Base-by-base conservation (phyloP, 1,140 invertebrate species). In the Euwallacea fornicatus region DNA sequence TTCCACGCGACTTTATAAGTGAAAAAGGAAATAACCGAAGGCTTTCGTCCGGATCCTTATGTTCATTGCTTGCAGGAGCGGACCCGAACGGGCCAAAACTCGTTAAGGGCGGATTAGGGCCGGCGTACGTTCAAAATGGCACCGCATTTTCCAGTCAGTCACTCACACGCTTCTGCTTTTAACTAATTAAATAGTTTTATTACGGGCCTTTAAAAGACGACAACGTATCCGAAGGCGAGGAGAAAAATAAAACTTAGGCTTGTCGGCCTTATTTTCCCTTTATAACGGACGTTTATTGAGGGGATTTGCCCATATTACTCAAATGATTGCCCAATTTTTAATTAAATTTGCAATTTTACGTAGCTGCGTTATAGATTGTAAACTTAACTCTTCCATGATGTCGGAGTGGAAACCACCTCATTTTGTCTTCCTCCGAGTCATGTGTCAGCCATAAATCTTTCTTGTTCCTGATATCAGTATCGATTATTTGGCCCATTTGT, bases 401-500 rank as follows among this genome's bases (percentile, higher is more conserved):
- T 10, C 44, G 9, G 7, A 66, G 42, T 46, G 11, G 8, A 68
- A 61, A 43, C 46, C 53, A 64, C 43, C 53, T 66, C 69, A 71
- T 71, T 71, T 71, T 71, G 55, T 71, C 69, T 71, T 71, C 62
- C 47, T 66, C 54, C 56, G 55, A 66, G 69, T 74, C 69, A 71
- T 71, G 61, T 70, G 73, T 68, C 50, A 55, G 59, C 65, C 53
- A 76, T 76, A 76, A 76, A 77, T 76, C 75, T 71, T 66, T 65
- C 62, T 50, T 66, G 69, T 66, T 76, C 74, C 71, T 71, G 74
- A 74, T 79, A 80, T 80, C 78, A 79, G 76, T 80, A 80, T 79
- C 79, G 79, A 80, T 80, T 80, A 80, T 75, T 77, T 76, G 78
- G 74, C 69, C 78, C 78, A 79, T 80, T 80, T 79, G 77, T 80